phyloP scores from a whole-genome alignment of 2,113 vertebrate species.

The Hiodon tergisus region DNA sequence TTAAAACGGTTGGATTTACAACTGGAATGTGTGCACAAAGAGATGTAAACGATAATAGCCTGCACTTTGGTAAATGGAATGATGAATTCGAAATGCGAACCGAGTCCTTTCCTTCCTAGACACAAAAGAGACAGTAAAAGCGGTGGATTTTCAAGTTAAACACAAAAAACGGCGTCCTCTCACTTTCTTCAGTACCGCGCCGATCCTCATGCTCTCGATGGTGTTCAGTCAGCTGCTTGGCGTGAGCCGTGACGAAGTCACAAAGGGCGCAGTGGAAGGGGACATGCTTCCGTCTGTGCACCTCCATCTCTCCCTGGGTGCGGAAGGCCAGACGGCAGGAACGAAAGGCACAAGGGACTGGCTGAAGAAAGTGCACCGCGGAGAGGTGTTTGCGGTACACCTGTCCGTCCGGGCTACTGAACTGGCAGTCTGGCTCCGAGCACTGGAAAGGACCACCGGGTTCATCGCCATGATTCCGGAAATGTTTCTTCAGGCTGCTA shows the following conservation, averaged over 20 bases:
- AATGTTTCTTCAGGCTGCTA: slow-evolving; percentile 66
- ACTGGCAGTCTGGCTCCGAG: slow-evolving; percentile 56
- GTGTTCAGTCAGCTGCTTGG: slow-evolving; percentile 68
- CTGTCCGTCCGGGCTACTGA: slow-evolving; percentile 52
- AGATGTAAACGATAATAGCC: no score
- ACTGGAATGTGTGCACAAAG: no score
- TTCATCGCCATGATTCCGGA: slow-evolving; percentile 53
- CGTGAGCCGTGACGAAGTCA: slow-evolving; percentile 60
- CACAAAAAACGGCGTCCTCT: no score
- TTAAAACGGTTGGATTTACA: no score
- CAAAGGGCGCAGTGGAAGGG: slow-evolving; percentile 74
- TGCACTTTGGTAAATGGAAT: no score
- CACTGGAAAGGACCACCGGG: slow-evolving; percentile 46
- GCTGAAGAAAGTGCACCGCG: slow-evolving; percentile 46
- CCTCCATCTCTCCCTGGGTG: slow-evolving; percentile 64
- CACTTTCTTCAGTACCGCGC: not conserved
- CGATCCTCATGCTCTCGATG: slow-evolving; percentile 34
- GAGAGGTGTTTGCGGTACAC: slow-evolving; percentile 60
- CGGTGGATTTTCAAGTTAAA: no score
- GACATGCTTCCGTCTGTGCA: slow-evolving; percentile 62
- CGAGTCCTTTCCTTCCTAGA: no score
- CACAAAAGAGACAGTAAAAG: no score
- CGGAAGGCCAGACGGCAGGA: slow-evolving; percentile 64
- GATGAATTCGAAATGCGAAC: no score
- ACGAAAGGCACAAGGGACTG: slow-evolving; percentile 59